Evolutionary conservation across 64 coral and sea anemone species (phyloP), one percentile per base, ranked within the genome.

Genomic region (Hydrozoanthus tunicans): DNA sequence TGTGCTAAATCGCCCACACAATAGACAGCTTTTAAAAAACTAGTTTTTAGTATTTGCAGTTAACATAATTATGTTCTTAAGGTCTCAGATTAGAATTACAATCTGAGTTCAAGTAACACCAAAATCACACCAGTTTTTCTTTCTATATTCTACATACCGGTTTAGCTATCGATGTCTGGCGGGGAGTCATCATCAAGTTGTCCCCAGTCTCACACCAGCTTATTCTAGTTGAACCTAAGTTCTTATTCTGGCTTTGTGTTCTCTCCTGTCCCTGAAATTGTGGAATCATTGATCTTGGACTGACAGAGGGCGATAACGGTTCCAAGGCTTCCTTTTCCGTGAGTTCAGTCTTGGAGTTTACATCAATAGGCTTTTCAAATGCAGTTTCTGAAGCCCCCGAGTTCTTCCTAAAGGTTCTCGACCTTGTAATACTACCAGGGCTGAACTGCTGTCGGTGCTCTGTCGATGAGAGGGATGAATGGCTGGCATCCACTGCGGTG

Each of bases 131-230:
- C 7, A 64, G 62, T 7, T 64, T 14, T 9, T 9, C 7, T 64
- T 64, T 14, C 2, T 2, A 64, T 14, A 64, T 12, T 3, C 27
- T 6, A 5, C 84, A 74, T 24, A 88, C 84, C 54, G 59, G 84
- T 59, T 7, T 14, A 59, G 7, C 51, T 3, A 11, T 70, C 59
- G 67, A 10, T 73, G 17, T 12, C 7, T 74, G 84, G 4, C 56
- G 68, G 43, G 69, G 69, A 2, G 81, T 64, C 43, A 53, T 9
- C 55, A 23, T 14, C 55, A 59, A 4, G 25, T 59, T 74, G 68
- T 88, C 69, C 27, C 20, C 24, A 88, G 84, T 88, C 70, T 88
- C 84, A 14, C 9, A 74, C 84, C 84, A 88, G 25, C 68, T 88
- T 74, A 88, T 88, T 60, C 56, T 88, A 12, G 24, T 56, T 13